phyloP scores from a whole-genome alignment of 2,888 invertebrate species.

The Tetragonisca angustula region DNA sequence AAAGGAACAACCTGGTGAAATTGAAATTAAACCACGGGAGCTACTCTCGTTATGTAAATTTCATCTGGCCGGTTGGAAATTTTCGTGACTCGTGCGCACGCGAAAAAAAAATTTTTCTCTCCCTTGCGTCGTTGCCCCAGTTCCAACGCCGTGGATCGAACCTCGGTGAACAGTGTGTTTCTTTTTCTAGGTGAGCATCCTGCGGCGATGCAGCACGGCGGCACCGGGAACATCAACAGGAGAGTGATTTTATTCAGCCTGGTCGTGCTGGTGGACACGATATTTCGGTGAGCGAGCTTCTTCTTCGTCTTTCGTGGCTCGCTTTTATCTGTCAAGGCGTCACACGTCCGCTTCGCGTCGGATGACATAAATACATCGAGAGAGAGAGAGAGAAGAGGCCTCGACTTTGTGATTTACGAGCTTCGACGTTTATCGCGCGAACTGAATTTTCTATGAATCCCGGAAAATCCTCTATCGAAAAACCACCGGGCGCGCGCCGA shows the following conservation, averaged over 20 bases:
- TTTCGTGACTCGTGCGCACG: neutral
- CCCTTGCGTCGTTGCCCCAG: neutral
- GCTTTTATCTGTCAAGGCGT: neutral
- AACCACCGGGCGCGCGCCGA: neutral
- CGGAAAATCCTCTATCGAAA: neutral
- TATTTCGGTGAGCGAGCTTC: conserved; percentile 63
- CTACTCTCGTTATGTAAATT: conserved; percentile 18
- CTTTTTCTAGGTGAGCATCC: conserved; percentile 78
- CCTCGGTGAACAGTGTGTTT: conserved; percentile 5
- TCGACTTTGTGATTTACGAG: conserved; percentile 33
- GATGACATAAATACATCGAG: neutral
- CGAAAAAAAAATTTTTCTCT: neutral
- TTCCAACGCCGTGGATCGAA: conserved; percentile 3
- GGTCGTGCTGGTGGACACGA: conserved; percentile 66
- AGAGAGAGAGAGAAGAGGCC: too few species aligned
- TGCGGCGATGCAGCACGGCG: conserved; percentile 80
- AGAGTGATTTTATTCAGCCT: conserved; percentile 71
- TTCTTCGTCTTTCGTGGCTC: neutral
- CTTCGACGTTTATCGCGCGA: conserved; percentile 17
- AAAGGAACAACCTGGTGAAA: neutral
- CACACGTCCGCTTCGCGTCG: neutral
- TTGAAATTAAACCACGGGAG: conserved; percentile 17
- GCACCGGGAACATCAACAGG: conserved; percentile 71
- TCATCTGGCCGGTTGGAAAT: conserved; percentile 1
- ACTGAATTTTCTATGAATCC: conserved; percentile 32